Conservation (phyloP, 1,140 invertebrate species). For the Antheraea mylitta region DNA sequence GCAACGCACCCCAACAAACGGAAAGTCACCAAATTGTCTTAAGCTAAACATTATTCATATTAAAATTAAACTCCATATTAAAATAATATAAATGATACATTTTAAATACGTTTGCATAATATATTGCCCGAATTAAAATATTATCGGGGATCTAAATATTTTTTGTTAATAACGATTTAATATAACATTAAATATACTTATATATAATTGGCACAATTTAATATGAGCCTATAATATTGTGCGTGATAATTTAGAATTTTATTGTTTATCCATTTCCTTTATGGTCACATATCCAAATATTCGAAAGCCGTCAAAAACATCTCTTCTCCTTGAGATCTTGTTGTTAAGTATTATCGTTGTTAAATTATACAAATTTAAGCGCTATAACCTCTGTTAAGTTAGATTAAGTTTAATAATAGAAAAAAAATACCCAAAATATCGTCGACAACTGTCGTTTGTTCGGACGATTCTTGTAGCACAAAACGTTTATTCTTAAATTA, state of each 20-base stretch:
- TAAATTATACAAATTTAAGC: background rate
- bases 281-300: background rate
- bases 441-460: too few species aligned
- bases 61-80: constrained; percentile 37
- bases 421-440: background rate
- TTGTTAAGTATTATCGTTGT: constrained; percentile 24
- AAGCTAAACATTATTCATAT: constrained; percentile 33
- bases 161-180: constrained; percentile 14
- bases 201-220: constrained; percentile 32
- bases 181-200: constrained; percentile 16
- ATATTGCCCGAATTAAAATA: constrained; percentile 12
- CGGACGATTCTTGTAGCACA: too few species aligned
- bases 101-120: constrained; percentile 18
- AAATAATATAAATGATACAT: constrained; percentile 12
- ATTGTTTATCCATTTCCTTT: constrained; percentile 8
- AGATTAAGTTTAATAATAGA: background rate
- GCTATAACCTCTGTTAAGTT: background rate
- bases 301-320: background rate
- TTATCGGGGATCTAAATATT: constrained; percentile 15
- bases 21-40: constrained; percentile 47
- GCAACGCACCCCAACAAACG: constrained; percentile 51
- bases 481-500: too few species aligned
- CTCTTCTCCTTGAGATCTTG: constrained; percentile 37
- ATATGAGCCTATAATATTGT: constrained; percentile 34
- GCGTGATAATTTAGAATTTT: constrained; percentile 38